Conservation (phyloP, 2,888 invertebrate genomes). For the Euphydryas editha region DNA sequence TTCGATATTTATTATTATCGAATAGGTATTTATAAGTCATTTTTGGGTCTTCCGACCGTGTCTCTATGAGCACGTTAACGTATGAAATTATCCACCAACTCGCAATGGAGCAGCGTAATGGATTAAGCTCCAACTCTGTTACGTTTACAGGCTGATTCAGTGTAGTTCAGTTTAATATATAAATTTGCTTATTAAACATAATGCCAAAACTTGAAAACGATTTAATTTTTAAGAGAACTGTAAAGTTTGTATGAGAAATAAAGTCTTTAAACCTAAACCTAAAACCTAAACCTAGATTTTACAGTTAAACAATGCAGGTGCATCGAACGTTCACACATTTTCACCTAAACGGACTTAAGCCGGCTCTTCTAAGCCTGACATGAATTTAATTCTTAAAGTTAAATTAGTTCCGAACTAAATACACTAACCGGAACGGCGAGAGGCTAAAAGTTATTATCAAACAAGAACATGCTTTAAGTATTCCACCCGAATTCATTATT, state of each 20-base stretch:
- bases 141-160: no score
- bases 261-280: no score
- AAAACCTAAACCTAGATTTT: no score
- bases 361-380: slow-evolving; percentile 30
- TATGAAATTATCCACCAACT: no score
- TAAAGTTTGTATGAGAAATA: no score
- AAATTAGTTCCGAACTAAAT: slow-evolving; percentile 41
- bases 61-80: no score
- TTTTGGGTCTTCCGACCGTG: no score
- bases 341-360: slow-evolving; percentile 12
- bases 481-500: slow-evolving; percentile 27
- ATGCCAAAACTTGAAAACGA: neutral
- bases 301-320: slow-evolving; percentile 16
- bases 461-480: slow-evolving; percentile 29
- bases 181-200: neutral
- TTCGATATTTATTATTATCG: no score
- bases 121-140: no score
- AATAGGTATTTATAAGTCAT: no score
- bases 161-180: slow-evolving; percentile 7
- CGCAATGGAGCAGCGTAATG: no score
- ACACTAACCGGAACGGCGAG: slow-evolving; percentile 35
- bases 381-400: slow-evolving; percentile 42
- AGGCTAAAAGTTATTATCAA: slow-evolving; percentile 34
- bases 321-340: slow-evolving; percentile 8
- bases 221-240: no score